Evolutionary conservation across 2,797 vertebrate species (phyloP).

Genomic region (Sus cebifrons): DNA sequence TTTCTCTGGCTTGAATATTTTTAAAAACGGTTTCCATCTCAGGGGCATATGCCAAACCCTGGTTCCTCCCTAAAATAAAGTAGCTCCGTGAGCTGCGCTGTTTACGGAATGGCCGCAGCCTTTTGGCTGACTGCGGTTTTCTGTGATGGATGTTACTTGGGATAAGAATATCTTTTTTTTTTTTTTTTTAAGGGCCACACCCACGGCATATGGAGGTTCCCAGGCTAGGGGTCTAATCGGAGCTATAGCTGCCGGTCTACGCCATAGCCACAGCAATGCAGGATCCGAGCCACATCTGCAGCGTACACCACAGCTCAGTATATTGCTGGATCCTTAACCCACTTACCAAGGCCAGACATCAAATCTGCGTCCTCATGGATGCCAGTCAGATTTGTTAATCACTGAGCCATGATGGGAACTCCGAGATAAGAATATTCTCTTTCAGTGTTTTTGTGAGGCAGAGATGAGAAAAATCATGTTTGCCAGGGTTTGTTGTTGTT

Average conservation of each 20-base stretch:
- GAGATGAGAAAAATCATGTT: not conserved
- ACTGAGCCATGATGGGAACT: no score
- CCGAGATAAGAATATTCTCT: not conserved
- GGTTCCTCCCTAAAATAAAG: not conserved
- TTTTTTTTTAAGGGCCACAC: no score
- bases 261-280: no score
- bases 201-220: no score
- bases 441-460: not conserved
- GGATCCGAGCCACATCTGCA: no score
- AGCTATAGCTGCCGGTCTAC: no score
- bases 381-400: no score
- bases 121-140: not conserved
- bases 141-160: not conserved
- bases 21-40: not conserved
- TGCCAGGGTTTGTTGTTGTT: not conserved
- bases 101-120: not conserved
- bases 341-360: no score
- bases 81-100: not conserved
- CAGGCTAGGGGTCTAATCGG: no score
- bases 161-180: not conserved
- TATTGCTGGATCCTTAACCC: no score
- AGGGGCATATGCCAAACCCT: not conserved
- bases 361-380: no score
- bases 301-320: no score
- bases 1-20: not conserved